Base-by-base conservation (phyloP, 2,888 invertebrate genomes). In the Tetheella fluctuosa region DNA sequence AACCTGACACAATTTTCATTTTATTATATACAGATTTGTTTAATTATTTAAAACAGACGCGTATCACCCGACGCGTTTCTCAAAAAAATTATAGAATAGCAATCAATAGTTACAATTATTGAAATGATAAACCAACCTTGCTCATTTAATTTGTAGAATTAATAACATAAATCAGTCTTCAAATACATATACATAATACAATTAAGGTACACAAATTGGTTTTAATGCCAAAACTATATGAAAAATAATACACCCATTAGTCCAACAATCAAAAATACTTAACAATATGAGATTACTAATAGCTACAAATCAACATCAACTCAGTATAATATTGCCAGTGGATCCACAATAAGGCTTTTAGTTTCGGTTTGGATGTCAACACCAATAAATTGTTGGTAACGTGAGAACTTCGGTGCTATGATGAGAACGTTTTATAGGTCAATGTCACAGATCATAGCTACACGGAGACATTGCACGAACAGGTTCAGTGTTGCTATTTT, bases 321-420 rank as follows among this genome's bases (percentile, higher is more conserved):
- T 64, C 62, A 63, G 67, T 64, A 69, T 75, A 71, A 70, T 68
- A 68, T 70, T 76, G 67, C 69, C 67, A 72, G 69, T 63, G 62
- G 61, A 66, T 65, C 67, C 64, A 65, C 71, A 71, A 70, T 70
- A 70, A 68, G 68, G 74, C 72, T 70, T 73, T 73, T 70, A 71
- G 70, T 48, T 71, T 67, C 61, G 64, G 62, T 54, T 62, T 61
- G 64, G 68, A 73, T 71, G 77, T 77, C 77, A 77, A 76, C 73
- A 76, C 58, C 69, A 70, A 74, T 79, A 79, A 74, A 77, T 77
- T 71, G 67, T 64, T 61, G 66, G 71, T 75, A 76, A 79, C 72
- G 74, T 64, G 70, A 72, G 71, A 77, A 74, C 66, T 75, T 73
- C 60, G 54, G 42, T 55, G 55, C 55, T 20, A 39, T 67, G 67